These are phyloP conservation scores for Scyliorhinus canicula DNA, from an alignment of 2,797 vertebrate species.

Conservation along the genomic window DNA sequence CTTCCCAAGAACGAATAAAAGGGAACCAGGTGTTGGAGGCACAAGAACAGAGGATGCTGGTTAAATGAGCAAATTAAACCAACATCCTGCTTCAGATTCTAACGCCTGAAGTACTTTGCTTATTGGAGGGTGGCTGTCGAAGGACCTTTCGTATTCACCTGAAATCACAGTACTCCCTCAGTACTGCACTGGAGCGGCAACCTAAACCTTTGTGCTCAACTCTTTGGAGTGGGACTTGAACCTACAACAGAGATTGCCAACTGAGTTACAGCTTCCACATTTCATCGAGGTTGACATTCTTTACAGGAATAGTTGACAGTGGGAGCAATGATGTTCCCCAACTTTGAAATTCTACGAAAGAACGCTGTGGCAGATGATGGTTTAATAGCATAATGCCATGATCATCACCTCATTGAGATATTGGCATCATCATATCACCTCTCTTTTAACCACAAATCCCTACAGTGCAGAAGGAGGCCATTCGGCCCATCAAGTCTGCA, in stretches of 20 bases:
- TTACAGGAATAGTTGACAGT: background rate
- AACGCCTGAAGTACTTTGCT: no score
- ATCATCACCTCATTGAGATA: background rate
- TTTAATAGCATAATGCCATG: background rate
- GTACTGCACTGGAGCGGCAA: no score
- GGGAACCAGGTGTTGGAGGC: no score
- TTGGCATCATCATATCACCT: background rate
- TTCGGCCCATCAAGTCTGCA: no score
- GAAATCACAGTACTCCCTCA: background rate
- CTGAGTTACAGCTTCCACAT: background rate
- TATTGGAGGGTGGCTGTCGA: background rate
- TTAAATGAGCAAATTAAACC: no score
- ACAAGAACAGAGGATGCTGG: no score
- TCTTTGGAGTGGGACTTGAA: background rate
- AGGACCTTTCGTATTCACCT: background rate
- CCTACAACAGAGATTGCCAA: no score
- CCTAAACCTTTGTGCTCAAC: background rate
- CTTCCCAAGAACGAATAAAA: no score
- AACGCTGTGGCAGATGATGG: background rate
- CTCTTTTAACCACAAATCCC: background rate
- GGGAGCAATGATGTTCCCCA: background rate
- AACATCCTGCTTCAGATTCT: no score
- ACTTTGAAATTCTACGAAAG: background rate
- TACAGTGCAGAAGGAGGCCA: no score
- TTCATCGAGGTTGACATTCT: background rate